phyloP scores from a whole-genome alignment of 2,797 vertebrate genomes.

The Ctenopoma multispine region DNA sequence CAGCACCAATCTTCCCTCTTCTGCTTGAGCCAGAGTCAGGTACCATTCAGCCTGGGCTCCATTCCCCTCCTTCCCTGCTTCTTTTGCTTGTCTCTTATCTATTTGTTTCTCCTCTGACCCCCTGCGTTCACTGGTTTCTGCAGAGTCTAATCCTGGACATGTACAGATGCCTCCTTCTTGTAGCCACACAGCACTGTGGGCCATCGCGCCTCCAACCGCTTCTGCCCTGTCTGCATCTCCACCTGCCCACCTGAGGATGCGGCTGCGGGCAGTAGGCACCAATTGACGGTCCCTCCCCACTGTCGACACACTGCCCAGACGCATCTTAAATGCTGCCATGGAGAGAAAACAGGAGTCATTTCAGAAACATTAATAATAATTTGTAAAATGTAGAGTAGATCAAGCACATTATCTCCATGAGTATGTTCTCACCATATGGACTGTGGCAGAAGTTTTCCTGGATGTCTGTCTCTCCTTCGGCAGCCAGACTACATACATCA shows the following conservation, averaged over 20 bases:
- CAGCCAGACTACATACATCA: constrained; percentile 80
- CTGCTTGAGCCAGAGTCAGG: constrained; percentile 78
- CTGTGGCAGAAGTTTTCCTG: constrained; percentile 83
- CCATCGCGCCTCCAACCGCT: constrained; percentile 75
- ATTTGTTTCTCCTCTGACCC: constrained; percentile 17
- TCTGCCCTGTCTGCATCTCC: constrained; percentile 77
- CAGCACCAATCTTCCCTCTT: constrained; percentile 80
- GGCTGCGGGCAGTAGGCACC: constrained; percentile 78
- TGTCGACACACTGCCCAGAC: constrained; percentile 72
- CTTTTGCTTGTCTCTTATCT: constrained; percentile 34
- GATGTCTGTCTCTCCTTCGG: constrained; percentile 81
- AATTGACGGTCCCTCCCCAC: constrained; percentile 81
- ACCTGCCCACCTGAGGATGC: constrained; percentile 81
- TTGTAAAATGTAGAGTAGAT: background rate
- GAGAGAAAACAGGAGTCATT: constrained; percentile 37
- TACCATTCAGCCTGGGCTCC: constrained; percentile 56
- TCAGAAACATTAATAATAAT: no score
- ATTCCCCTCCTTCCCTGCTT: constrained; percentile 26
- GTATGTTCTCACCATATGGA: constrained; percentile 83
- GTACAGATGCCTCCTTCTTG: constrained; percentile 77
- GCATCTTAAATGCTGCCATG: constrained; percentile 81
- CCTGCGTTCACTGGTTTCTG: constrained; percentile 19
- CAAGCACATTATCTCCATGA: background rate
- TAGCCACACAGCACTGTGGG: constrained; percentile 83
- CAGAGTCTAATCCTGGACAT: constrained; percentile 81